A percentile compares a stretch with the other conserved stretches of the same genome.
Evolutionary conservation across 2,113 vertebrate species (phyloP).

Genomic region (Ptilorrhoa leucosticta): DNA sequence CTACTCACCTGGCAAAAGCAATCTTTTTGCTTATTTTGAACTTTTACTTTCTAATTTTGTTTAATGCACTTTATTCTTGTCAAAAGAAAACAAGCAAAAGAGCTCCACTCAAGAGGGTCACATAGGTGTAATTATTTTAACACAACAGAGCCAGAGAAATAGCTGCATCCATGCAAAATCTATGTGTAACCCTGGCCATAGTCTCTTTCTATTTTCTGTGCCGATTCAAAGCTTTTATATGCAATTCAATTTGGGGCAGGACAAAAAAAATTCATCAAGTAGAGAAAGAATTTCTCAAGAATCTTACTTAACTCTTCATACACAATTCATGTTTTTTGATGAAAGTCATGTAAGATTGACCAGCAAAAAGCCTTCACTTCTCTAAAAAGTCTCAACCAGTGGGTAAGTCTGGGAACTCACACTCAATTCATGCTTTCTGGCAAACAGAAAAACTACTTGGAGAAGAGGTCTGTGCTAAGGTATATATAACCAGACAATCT

Average conservation of each 20-base stretch:
- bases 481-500: slow-evolving; percentile 8
- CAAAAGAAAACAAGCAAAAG: background rate
- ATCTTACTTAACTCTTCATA: background rate
- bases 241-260: background rate
- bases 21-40: background rate
- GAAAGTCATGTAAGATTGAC: background rate
- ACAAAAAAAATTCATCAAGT: background rate
- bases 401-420: background rate
- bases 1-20: background rate
- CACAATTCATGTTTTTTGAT: rapidly evolving
- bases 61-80: background rate
- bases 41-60: background rate
- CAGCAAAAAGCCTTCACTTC: background rate
- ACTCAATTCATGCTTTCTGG: background rate
- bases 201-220: background rate
- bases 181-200: background rate
- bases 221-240: background rate
- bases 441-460: background rate
- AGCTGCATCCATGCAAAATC: background rate
- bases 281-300: background rate
- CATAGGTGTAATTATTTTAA: background rate
- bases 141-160: background rate
- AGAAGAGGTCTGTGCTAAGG: background rate
- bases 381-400: background rate
- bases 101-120: background rate